Conservation (phyloP, 2,797 vertebrate genomes). For the Liasis olivaceus region DNA sequence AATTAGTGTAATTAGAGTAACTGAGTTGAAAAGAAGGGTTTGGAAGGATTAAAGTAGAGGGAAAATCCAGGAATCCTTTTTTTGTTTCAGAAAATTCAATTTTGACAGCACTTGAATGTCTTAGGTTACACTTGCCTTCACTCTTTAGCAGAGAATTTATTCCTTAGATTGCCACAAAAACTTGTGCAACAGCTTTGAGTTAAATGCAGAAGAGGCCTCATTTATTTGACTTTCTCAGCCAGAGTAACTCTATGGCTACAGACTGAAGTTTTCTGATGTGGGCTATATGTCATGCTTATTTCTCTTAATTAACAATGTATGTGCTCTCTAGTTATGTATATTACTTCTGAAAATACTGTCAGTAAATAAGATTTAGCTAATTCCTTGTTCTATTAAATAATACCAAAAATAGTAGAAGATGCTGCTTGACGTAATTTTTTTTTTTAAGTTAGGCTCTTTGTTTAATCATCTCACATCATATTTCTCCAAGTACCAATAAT, state of each 20-base stretch:
- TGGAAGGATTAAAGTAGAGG: not conserved
- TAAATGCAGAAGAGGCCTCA: constrained; percentile 14
- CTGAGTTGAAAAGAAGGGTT: not conserved
- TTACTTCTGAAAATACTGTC: not conserved
- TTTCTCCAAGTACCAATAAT: constrained; percentile 43
- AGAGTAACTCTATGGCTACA: not conserved
- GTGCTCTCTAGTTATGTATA: not conserved
- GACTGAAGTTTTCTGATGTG: not conserved
- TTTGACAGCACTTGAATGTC: not conserved
- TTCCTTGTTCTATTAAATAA: not conserved
- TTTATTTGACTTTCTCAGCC: not conserved
- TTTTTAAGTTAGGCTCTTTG: constrained; percentile 13
- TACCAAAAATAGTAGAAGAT: not conserved
- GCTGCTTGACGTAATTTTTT: not conserved
- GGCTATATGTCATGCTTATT: not conserved
- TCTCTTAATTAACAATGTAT: not conserved
- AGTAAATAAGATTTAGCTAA: not conserved
- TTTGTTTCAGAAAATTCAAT: not conserved
- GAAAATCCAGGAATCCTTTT: not conserved
- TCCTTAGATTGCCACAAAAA: not conserved
- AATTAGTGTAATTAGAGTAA: constrained; percentile 35
- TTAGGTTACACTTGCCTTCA: not conserved
- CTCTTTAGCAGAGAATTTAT: constrained; percentile 19
- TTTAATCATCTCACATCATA: constrained; percentile 38
- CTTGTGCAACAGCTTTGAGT: not conserved